A percentile compares a stretch with the other conserved stretches of the same genome.
Evolutionary conservation across 2,888 invertebrate species (phyloP).

Genomic region (Phengaris arion): DNA sequence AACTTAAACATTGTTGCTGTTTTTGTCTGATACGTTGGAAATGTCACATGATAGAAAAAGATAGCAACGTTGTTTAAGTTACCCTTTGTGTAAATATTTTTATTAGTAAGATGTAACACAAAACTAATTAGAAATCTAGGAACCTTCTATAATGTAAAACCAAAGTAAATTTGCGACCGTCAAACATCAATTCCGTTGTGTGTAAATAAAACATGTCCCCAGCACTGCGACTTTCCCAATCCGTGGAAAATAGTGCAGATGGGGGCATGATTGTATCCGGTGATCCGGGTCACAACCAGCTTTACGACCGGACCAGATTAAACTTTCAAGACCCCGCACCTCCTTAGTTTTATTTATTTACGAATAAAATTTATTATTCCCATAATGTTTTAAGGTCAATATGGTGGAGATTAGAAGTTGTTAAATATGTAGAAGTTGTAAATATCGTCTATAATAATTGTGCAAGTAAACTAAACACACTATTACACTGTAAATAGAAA

Average conservation of each 20-base stretch:
- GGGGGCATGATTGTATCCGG: conserved; percentile 74
- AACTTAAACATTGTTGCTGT: no score
- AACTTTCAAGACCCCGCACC: conserved; percentile 17
- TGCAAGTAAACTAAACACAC: no score
- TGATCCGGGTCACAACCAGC: conserved; percentile 54
- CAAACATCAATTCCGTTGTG: conserved; percentile 1
- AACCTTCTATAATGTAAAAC: no score
- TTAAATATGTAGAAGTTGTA: background rate
- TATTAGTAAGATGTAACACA: no score
- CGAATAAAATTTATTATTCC: conserved; percentile 24
- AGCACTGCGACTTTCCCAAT: conserved; percentile 51
- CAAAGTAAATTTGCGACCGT: background rate
- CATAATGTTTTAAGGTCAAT: conserved; percentile 27
- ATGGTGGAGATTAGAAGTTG: conserved; percentile 4
- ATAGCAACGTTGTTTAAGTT: no score
- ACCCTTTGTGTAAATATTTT: no score
- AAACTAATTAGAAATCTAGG: background rate
- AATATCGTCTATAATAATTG: background rate
- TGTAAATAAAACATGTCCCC: conserved; percentile 57
- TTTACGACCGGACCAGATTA: conserved; percentile 57
- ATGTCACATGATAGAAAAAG: no score
- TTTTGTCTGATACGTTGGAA: no score
- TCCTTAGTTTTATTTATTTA: conserved; percentile 27
- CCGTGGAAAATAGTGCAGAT: conserved; percentile 71
- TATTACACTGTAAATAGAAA: no score